These are phyloP conservation scores for Tachysurus fulvidraco DNA, from an alignment of 2,113 vertebrate genomes.

Conservation along the genomic window DNA sequence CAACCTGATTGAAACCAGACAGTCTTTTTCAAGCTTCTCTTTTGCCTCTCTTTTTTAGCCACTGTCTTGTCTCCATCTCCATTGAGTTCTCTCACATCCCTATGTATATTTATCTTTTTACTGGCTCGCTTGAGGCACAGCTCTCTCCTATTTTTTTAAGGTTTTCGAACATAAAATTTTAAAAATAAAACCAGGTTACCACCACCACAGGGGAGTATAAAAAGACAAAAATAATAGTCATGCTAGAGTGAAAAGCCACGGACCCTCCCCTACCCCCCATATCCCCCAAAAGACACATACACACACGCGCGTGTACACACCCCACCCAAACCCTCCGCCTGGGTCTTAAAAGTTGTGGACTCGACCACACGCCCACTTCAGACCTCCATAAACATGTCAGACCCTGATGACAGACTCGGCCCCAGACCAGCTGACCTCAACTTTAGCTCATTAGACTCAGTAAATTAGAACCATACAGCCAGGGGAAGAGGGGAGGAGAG, in stretches of 20 bases:
- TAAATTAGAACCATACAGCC: constrained; percentile 78
- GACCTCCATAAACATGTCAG: constrained; percentile 80
- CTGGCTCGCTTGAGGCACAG: constrained; percentile 69
- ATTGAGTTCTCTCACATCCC: constrained; percentile 58
- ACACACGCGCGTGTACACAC: constrained; percentile 64
- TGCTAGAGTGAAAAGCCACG: constrained; percentile 70
- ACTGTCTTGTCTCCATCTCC: constrained; percentile 18
- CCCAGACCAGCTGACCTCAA: constrained; percentile 79
- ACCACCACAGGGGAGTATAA: constrained; percentile 68
- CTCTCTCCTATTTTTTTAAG: constrained; percentile 68
- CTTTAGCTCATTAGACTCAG: constrained; percentile 78
- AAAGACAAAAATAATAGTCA: constrained; percentile 67
- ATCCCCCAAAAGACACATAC: constrained; percentile 42
- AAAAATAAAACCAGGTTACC: constrained; percentile 72
- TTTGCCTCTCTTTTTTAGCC: constrained; percentile 14
- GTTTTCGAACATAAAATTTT: constrained; percentile 50
- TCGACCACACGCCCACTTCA: constrained; percentile 76
- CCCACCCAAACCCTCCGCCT: constrained; percentile 66
- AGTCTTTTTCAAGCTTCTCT: constrained; percentile 63
- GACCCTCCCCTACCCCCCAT: constrained; percentile 67
- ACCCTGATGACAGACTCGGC: constrained; percentile 78
- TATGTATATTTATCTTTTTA: constrained; percentile 76
- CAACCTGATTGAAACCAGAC: not conserved
- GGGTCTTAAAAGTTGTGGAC: constrained; percentile 75
- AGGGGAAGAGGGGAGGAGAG: constrained; percentile 55